Conservation (phyloP, 2,797 vertebrate species). For the Vipera ursinii region DNA sequence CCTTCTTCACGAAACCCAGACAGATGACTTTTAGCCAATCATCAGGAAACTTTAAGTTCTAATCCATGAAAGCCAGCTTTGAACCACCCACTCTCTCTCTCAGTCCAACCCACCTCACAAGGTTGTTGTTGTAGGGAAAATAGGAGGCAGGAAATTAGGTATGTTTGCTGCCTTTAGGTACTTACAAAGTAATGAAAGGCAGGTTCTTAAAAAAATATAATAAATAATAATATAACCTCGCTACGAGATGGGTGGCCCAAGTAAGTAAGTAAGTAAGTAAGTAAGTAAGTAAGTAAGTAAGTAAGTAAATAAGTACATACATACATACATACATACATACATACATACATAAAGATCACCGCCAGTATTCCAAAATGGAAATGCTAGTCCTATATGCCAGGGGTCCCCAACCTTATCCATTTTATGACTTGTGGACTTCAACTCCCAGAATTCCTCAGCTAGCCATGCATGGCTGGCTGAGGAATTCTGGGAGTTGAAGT, state of each 20-base stretch:
- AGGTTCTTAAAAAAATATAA: background rate
- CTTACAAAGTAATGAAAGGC: background rate
- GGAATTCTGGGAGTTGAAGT: no score
- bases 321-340: no score
- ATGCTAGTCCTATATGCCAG: no score
- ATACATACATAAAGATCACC: no score
- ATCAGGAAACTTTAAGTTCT: background rate
- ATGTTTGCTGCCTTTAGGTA: background rate
- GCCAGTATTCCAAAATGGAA: no score
- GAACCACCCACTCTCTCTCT: background rate
- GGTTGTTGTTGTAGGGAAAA: background rate
- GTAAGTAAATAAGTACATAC: accelerated
- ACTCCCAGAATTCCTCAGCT: no score
- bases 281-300: no score
- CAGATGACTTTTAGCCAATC: background rate
- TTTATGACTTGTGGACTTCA: no score
- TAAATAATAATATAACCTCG: background rate
- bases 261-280: no score
- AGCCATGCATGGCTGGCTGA: no score
- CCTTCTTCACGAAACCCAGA: background rate
- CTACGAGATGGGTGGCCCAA: no score
- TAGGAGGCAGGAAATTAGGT: background rate
- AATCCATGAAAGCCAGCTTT: background rate
- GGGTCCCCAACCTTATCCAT: no score
- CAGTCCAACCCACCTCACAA: background rate